Evolutionary conservation across 2,888 invertebrate genomes (phyloP).

Genomic region (Cordilura impudica): DNA sequence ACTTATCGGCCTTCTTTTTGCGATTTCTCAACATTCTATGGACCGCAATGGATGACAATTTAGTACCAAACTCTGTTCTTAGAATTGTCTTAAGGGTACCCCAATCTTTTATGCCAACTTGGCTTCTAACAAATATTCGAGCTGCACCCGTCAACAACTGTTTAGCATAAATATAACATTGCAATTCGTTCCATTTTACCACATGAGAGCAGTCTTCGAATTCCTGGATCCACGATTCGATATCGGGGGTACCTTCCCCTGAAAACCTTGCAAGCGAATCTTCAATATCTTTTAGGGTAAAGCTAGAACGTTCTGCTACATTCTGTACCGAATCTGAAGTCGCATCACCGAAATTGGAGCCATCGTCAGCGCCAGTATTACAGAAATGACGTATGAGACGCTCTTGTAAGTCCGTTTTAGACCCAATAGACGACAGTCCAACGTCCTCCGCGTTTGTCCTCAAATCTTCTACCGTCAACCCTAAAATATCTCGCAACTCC

Average conservation of each 20-base stretch:
- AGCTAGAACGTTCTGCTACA: background rate
- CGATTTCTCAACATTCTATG: conserved; percentile 18
- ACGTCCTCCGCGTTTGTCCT: background rate
- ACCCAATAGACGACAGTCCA: background rate
- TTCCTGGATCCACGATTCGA: conserved; percentile 4
- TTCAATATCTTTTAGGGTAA: conserved; percentile 10
- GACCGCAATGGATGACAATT: conserved; percentile 10
- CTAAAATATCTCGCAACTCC: conserved; percentile 11
- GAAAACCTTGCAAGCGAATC: conserved; percentile 11
- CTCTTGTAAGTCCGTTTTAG: conserved; percentile 27
- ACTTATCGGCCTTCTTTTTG: conserved; percentile 9
- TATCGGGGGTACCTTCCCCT: background rate
- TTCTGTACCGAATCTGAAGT: background rate
- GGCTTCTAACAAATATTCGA: conserved; percentile 20
- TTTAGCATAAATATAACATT: too few species aligned
- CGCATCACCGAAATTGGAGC: background rate
- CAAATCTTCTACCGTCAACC: conserved; percentile 3
- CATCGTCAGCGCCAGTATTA: background rate
- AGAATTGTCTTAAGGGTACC: conserved; percentile 8
- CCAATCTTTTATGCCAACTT: conserved; percentile 22
- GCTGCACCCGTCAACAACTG: conserved; percentile 34
- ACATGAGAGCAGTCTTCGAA: background rate
- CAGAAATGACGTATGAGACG: conserved; percentile 12
- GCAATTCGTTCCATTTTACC: background rate
- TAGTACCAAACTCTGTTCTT: conserved; percentile 18